Percentiles rank a stretch among this genome's conserved stretches.
These are phyloP conservation scores for Eurystomus gularis DNA, from an alignment of 2,113 vertebrate genomes.

Conservation along the genomic window DNA sequence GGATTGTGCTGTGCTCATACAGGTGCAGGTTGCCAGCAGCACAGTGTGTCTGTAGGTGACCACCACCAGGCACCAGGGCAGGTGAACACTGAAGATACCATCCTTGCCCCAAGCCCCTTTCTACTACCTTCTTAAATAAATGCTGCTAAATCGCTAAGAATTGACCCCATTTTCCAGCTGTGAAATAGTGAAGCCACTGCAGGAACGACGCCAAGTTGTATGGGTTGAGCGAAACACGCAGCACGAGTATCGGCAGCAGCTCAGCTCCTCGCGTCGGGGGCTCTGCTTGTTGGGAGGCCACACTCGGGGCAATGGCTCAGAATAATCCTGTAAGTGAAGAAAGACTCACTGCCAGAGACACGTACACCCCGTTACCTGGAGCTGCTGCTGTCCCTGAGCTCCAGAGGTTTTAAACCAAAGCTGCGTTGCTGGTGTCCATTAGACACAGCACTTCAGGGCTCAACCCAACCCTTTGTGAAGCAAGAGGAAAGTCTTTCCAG, in stretches of 20 bases:
- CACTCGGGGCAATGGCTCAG: background rate
- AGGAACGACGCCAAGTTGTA: accelerated
- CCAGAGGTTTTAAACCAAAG: background rate
- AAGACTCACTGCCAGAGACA: background rate
- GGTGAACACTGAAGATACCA: background rate
- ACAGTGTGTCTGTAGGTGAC: background rate
- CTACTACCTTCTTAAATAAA: background rate
- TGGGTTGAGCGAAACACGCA: background rate
- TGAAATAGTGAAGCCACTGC: background rate
- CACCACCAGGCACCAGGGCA: background rate
- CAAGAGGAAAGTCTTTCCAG: background rate
- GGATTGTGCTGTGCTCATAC: background rate
- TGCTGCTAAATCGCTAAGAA: background rate
- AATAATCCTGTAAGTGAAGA: background rate
- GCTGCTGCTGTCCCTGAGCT: background rate
- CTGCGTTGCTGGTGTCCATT: accelerated
- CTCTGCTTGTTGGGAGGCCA: background rate
- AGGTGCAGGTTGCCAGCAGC: background rate
- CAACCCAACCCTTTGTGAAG: background rate
- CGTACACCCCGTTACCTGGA: background rate
- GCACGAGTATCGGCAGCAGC: background rate
- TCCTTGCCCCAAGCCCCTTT: background rate
- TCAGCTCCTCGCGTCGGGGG: background rate
- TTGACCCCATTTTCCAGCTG: background rate
- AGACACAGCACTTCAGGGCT: background rate